These are phyloP conservation scores for Syritta pipiens DNA, from an alignment of 2,888 invertebrate species.

Conservation along the genomic window DNA sequence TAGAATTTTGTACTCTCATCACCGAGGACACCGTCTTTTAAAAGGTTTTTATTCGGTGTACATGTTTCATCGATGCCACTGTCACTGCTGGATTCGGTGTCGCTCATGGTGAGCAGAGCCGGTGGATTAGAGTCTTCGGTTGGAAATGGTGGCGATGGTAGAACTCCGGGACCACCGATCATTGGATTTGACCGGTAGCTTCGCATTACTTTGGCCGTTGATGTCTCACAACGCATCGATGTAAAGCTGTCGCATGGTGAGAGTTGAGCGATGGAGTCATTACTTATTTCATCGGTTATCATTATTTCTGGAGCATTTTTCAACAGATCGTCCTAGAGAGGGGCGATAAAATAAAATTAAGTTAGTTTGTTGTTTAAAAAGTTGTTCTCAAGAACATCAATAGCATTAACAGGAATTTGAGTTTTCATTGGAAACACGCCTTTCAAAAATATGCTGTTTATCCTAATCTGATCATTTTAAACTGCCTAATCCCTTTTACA, in stretches of 20 bases:
- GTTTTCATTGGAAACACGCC: background rate
- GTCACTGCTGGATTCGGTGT: constrained; percentile 75
- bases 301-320: constrained; percentile 48
- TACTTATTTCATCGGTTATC: constrained; percentile 50
- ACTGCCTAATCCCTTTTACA: no score
- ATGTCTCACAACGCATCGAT: constrained; percentile 36
- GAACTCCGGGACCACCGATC: constrained; percentile 75
- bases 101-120: constrained; percentile 73
- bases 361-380: no score
- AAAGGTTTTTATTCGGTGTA: constrained; percentile 4
- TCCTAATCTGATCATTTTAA: no score
- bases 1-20: constrained; percentile 42
- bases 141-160: constrained; percentile 74
- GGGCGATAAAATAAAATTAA: background rate
- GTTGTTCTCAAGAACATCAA: no score
- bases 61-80: constrained; percentile 76
- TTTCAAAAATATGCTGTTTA: background rate
- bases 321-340: constrained; percentile 12
- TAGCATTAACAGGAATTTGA: background rate
- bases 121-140: constrained; percentile 75
- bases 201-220: constrained; percentile 73
- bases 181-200: constrained; percentile 76
- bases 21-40: constrained; percentile 63
- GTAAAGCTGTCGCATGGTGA: constrained; percentile 49
- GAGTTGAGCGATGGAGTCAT: constrained; percentile 52